Conservation (phyloP, 2,888 invertebrate genomes). For the Pammene fasciana region DNA sequence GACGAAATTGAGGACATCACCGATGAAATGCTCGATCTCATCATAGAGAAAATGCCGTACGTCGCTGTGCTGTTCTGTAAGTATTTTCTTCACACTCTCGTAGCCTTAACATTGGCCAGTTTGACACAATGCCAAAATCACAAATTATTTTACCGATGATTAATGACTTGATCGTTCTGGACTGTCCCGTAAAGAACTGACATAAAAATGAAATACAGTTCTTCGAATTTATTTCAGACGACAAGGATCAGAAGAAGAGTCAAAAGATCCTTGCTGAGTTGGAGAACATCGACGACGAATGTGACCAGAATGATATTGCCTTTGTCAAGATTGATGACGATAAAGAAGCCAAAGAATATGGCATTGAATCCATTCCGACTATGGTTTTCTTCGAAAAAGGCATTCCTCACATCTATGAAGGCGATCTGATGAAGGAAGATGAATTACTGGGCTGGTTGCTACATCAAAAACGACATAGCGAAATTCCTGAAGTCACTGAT, state of each 20-base stretch:
- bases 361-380: slow-evolving; percentile 91
- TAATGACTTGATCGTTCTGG: slow-evolving; percentile 51
- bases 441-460: slow-evolving; percentile 94
- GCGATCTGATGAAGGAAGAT: slow-evolving; percentile 95
- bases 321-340: slow-evolving; percentile 96
- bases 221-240: slow-evolving; percentile 86
- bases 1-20: slow-evolving; percentile 98
- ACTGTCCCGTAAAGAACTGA: slow-evolving; percentile 71
- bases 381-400: slow-evolving; percentile 90
- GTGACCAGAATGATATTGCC: slow-evolving; percentile 95
- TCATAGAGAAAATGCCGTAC: slow-evolving; percentile 93
- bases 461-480: slow-evolving; percentile 94
- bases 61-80: slow-evolving; percentile 96
- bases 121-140: slow-evolving; percentile 65
- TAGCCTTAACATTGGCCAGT: slow-evolving; percentile 56
- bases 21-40: slow-evolving; percentile 95
- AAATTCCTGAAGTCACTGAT: slow-evolving; percentile 96
- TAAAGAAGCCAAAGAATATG: slow-evolving; percentile 94
- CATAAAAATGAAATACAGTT: slow-evolving; percentile 82
- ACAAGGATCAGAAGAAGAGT: slow-evolving; percentile 95
- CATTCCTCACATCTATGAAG: slow-evolving; percentile 89
- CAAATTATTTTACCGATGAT: slow-evolving; percentile 50
- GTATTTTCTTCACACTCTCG: slow-evolving; percentile 62
- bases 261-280: slow-evolving; percentile 92
- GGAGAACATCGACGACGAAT: slow-evolving; percentile 97